Conservation (phyloP, 2,113 vertebrate species). For the Rhipidura dahli region DNA sequence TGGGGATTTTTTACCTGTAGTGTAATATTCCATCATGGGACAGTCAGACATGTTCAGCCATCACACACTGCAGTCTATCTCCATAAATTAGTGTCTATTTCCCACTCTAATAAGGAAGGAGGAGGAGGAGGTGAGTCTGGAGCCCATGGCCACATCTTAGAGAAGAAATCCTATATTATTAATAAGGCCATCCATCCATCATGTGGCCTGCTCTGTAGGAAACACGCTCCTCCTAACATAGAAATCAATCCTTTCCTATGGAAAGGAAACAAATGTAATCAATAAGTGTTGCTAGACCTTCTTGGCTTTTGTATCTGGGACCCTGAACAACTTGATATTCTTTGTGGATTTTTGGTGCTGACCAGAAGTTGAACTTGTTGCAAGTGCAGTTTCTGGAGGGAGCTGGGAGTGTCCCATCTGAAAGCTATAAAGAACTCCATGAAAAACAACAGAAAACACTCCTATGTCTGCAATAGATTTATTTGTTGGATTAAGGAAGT, state of each 20-base stretch:
- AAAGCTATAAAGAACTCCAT: slow-evolving; percentile 38
- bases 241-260: slow-evolving; percentile 12
- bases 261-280: slow-evolving; percentile 2
- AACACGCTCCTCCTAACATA: background rate
- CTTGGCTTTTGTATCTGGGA: background rate
- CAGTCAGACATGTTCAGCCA: background rate
- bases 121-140: background rate
- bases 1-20: background rate
- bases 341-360: background rate
- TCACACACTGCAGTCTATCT: background rate
- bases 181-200: background rate
- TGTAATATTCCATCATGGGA: background rate
- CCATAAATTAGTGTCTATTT: background rate
- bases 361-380: slow-evolving; percentile 37
- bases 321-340: background rate
- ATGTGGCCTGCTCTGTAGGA: background rate
- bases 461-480: slow-evolving; percentile 16
- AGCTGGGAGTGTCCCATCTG: slow-evolving; percentile 47
- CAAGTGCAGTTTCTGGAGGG: slow-evolving; percentile 40
- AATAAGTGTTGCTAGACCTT: background rate
- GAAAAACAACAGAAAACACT: slow-evolving; percentile 32
- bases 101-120: background rate
- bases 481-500: slow-evolving; percentile 20
- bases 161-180: background rate
- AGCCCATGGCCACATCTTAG: background rate